Evolutionary conservation across 2,113 vertebrate genomes (phyloP).

Genomic region (Nycticryphes semicollaris): DNA sequence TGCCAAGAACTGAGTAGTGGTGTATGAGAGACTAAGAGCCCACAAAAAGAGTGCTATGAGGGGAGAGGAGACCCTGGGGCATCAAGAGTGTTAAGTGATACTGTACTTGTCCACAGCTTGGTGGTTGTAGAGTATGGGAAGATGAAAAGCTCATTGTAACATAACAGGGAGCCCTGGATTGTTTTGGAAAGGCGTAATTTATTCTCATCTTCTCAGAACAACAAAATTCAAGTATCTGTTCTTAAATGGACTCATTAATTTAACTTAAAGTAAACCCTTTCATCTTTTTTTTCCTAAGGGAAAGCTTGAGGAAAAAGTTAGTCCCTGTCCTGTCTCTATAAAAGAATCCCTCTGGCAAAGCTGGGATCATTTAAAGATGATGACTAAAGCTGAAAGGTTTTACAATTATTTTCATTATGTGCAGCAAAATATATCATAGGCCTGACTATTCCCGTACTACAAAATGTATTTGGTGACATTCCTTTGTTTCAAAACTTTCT

Average conservation of each 20-base stretch:
- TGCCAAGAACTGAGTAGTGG: neutral
- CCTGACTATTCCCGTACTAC: neutral
- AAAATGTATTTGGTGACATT: neutral
- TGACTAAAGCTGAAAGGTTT: neutral
- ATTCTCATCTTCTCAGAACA: neutral
- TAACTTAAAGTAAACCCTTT: neutral
- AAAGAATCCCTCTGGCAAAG: neutral
- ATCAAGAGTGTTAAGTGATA: neutral
- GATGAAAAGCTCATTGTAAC: neutral
- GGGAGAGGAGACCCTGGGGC: neutral
- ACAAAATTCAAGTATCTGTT: neutral
- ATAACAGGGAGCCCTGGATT: neutral
- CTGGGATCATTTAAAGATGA: neutral
- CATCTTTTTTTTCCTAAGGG: neutral
- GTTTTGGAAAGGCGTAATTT: neutral
- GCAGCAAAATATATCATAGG: neutral
- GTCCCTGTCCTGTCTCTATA: neutral
- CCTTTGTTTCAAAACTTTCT: neutral
- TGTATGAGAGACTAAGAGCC: neutral
- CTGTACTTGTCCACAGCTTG: neutral
- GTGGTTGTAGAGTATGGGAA: neutral
- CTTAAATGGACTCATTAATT: neutral
- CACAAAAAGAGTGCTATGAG: neutral
- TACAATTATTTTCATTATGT: neutral
- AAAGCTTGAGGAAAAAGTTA: neutral